These are phyloP conservation scores for Aphidius colemani DNA, from an alignment of 2,888 invertebrate genomes.

Conservation along the genomic window DNA sequence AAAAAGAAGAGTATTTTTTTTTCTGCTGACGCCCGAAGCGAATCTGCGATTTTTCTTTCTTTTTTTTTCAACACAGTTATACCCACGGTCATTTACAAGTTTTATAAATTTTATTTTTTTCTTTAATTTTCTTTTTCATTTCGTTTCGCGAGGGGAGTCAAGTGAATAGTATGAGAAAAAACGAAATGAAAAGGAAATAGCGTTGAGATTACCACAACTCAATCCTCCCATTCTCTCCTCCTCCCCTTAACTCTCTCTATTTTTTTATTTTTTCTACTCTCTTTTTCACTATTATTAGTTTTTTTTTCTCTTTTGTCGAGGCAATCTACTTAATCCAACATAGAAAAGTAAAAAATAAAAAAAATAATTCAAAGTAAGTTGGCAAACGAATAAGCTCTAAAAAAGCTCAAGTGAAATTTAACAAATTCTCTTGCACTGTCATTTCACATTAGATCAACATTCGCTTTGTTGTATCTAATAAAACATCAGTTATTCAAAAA, in stretches of 20 bases:
- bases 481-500: no score
- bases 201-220: conserved; percentile 20
- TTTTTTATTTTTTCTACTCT: no score
- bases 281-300: no score
- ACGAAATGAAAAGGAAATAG: conserved; percentile 21
- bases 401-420: conserved; percentile 14
- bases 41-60: background rate
- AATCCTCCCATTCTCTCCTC: no score
- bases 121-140: conserved; percentile 7
- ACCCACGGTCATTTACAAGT: background rate
- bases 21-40: no score
- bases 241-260: no score
- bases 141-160: conserved; percentile 3
- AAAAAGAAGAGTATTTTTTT: background rate
- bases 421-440: conserved; percentile 18
- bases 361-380: background rate
- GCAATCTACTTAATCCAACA: conserved; percentile 25
- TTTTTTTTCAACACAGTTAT: background rate
- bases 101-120: background rate
- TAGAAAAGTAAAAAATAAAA: background rate
- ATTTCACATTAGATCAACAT: conserved; percentile 16
- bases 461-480: background rate
- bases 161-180: conserved; percentile 13
- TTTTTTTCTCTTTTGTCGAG: conserved; percentile 18
- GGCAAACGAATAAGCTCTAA: conserved; percentile 9